phyloP scores from a whole-genome alignment of 2,113 vertebrate species.

The Phocoena phocoena region DNA sequence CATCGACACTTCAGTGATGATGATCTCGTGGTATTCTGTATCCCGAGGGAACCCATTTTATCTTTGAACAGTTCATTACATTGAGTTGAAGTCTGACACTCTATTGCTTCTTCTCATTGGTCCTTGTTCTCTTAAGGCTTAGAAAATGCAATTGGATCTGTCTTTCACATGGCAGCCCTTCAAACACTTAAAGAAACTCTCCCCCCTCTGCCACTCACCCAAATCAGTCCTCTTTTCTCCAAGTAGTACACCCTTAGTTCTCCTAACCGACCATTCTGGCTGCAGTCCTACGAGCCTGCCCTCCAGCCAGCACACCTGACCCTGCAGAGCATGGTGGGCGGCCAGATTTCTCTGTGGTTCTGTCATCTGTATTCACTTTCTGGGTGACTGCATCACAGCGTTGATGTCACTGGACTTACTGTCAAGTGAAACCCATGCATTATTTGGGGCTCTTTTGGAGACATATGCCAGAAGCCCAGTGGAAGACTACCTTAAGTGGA shows the following conservation, averaged over 20 bases:
- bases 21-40: fast-evolving
- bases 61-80: background rate
- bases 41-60: background rate
- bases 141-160: background rate
- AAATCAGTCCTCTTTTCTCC: background rate
- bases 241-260: background rate
- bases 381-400: too few relatives aligned
- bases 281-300: background rate
- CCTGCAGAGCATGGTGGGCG: background rate
- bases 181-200: background rate
- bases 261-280: background rate
- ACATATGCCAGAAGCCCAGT: background rate
- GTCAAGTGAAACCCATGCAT: background rate
- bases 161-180: background rate
- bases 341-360: background rate
- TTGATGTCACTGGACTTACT: background rate
- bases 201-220: background rate
- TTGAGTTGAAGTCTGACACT: background rate
- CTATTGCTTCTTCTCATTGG: background rate
- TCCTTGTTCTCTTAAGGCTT: background rate
- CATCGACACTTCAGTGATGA: fast-evolving
- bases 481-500: background rate
- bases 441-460: background rate
- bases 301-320: background rate
- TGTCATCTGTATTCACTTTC: fast-evolving